Evolutionary conservation across 2,888 invertebrate species (phyloP).

Genomic region (Diaprepes abbreviatus): DNA sequence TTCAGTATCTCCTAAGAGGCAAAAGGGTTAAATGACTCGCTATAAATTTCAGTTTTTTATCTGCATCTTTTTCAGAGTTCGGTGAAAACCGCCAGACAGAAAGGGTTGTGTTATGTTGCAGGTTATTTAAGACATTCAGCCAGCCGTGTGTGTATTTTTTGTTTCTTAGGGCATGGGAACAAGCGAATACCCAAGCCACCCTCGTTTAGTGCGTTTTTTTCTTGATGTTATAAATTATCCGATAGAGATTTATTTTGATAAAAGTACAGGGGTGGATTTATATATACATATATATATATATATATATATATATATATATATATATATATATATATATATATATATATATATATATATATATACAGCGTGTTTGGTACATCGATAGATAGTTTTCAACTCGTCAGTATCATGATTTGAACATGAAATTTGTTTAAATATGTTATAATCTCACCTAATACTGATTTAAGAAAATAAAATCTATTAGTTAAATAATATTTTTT

Average conservation of each 20-base stretch:
- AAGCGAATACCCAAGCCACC: slow-evolving; percentile 36
- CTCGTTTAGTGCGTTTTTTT: slow-evolving; percentile 35
- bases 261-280: slow-evolving; percentile 20
- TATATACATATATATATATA: too few relatives aligned
- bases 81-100: slow-evolving; percentile 31
- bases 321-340: too few relatives aligned
- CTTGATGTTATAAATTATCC: slow-evolving; percentile 34
- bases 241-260: slow-evolving; percentile 34
- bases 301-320: too few relatives aligned
- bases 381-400: too few relatives aligned
- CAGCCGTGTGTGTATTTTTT: slow-evolving; percentile 41
- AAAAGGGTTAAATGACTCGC: slow-evolving; percentile 36
- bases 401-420: too few relatives aligned
- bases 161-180: slow-evolving; percentile 43
- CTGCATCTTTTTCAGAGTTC: slow-evolving; percentile 25
- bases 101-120: slow-evolving; percentile 40
- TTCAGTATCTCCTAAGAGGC: not conserved
- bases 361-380: too few relatives aligned
- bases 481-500: too few relatives aligned
- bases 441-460: too few relatives aligned
- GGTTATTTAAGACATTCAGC: slow-evolving; percentile 39
- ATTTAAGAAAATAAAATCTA: too few relatives aligned
- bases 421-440: too few relatives aligned
- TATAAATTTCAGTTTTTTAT: slow-evolving; percentile 40
- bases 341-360: too few relatives aligned